Conservation (phyloP, 2,888 invertebrate species). For the Chrysopilus asiliformis region DNA sequence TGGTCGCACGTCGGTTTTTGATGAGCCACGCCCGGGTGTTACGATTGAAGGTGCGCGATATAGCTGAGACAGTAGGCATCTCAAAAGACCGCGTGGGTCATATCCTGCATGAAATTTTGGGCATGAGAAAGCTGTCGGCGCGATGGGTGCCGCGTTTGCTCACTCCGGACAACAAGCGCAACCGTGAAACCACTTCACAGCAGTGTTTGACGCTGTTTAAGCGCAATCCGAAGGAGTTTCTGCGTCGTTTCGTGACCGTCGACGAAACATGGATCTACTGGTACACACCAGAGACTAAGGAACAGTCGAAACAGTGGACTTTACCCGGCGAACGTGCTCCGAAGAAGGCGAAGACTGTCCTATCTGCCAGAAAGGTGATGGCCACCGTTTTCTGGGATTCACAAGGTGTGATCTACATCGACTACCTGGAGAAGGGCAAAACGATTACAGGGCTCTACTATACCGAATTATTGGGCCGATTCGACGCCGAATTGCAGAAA, state of each 20-base stretch:
- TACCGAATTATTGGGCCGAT: background rate
- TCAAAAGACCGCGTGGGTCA: too few species aligned
- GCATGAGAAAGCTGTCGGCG: slow-evolving; percentile 5
- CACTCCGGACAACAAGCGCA: slow-evolving; percentile 6
- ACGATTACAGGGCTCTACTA: slow-evolving; percentile 5
- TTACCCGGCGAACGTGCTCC: slow-evolving; percentile 7
- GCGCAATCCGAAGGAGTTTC: slow-evolving; percentile 6
- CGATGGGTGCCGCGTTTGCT: slow-evolving; percentile 7
- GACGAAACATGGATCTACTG: slow-evolving; percentile 7
- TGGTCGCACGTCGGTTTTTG: slow-evolving; percentile 8
- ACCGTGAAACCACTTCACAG: slow-evolving; percentile 1
- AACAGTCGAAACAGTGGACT: slow-evolving; percentile 6
- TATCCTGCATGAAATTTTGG: slow-evolving; percentile 4
- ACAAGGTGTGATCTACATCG: slow-evolving; percentile 5
- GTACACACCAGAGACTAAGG: slow-evolving; percentile 7
- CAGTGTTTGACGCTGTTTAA: slow-evolving; percentile 6
- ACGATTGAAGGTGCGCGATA: slow-evolving; percentile 3
- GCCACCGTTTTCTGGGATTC: slow-evolving; percentile 7
- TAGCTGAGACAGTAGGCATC: slow-evolving; percentile 3
- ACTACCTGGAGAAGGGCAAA: slow-evolving; percentile 6
- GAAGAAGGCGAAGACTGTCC: slow-evolving; percentile 7
- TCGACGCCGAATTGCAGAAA: too few species aligned
- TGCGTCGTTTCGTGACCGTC: slow-evolving; percentile 6
- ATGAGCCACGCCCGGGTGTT: slow-evolving; percentile 5
- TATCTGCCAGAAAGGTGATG: slow-evolving; percentile 5